A percentile compares a stretch with the other conserved stretches of the same genome.
These are phyloP conservation scores for Campaea margaritaria DNA, from an alignment of 2,888 invertebrate species.

Conservation along the genomic window DNA sequence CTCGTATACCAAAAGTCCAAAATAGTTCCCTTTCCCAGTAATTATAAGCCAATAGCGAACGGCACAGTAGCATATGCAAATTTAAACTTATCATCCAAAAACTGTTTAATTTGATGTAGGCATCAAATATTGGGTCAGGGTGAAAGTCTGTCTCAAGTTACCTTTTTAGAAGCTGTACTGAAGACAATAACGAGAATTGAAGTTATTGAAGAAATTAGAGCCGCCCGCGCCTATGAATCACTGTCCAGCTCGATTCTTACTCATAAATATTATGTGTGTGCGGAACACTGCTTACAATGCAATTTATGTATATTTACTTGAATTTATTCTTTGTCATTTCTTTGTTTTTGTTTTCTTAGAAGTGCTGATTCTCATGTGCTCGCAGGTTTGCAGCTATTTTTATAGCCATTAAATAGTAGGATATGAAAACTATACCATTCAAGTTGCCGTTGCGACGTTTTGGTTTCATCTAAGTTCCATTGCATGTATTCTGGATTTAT, in stretches of 20 bases:
- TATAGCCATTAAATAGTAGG: no score
- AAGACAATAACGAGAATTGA: constrained; percentile 5
- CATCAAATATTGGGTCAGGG: background rate
- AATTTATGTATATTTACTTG: constrained; percentile 8
- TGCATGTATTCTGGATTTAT: no score
- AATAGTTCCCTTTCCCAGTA: background rate
- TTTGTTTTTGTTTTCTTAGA: constrained; percentile 20
- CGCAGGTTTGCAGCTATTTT: no score
- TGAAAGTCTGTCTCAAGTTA: constrained; percentile 6
- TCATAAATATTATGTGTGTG: constrained; percentile 18
- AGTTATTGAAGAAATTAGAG: constrained; percentile 24
- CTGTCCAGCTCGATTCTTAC: constrained; percentile 8
- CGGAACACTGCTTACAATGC: constrained; percentile 16
- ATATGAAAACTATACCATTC: no score
- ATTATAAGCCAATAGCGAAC: background rate
- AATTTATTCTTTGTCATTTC: constrained; percentile 17
- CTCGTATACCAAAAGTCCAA: no score
- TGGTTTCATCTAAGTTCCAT: no score
- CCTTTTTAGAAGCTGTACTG: background rate
- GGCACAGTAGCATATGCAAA: background rate
- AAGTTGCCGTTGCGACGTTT: no score
- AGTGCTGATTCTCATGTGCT: background rate
- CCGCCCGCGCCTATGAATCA: constrained; percentile 13
- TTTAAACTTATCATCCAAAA: no score
- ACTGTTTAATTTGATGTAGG: background rate